Percentiles rank a stretch among this genome's conserved stretches.
phyloP scores from a whole-genome alignment of 2,113 vertebrate species.

The Rhinichthys klamathensis region DNA sequence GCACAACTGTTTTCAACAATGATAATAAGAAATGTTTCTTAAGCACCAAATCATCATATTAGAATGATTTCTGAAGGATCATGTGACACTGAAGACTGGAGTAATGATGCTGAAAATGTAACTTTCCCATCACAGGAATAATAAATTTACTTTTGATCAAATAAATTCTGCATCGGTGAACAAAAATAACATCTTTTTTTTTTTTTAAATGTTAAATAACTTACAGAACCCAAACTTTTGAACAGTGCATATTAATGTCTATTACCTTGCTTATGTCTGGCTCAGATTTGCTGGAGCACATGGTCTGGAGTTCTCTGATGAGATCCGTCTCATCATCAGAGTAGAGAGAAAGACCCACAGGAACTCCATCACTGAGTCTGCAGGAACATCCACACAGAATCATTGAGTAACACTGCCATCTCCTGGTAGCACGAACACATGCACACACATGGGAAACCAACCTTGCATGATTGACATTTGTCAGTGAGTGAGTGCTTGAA shows the following conservation, averaged over 20 bases:
- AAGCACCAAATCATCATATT: too few relatives aligned
- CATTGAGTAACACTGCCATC: slow-evolving; percentile 38
- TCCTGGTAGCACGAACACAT: slow-evolving; percentile 40
- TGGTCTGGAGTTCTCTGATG: slow-evolving; percentile 87
- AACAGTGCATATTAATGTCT: background rate
- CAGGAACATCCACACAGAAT: background rate
- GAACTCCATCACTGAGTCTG: slow-evolving; percentile 57
- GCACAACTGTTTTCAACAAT: too few relatives aligned
- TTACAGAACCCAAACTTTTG: background rate
- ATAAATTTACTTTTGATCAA: too few relatives aligned
- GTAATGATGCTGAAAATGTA: background rate
- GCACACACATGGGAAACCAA: slow-evolving; percentile 39
- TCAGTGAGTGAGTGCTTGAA: slow-evolving; percentile 73
- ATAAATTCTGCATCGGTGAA: too few relatives aligned
- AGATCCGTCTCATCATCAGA: slow-evolving; percentile 90
- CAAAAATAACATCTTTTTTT: too few relatives aligned
- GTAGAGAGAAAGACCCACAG: slow-evolving; percentile 74
- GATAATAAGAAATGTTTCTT: too few relatives aligned
- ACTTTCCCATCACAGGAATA: background rate
- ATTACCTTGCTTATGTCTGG: slow-evolving; percentile 94
- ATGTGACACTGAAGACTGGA: background rate
- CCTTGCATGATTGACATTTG: slow-evolving; percentile 68
- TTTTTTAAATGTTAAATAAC: too few relatives aligned
- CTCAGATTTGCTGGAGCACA: slow-evolving; percentile 96
- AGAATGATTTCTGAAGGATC: too few relatives aligned